Conservation (phyloP, 2,888 invertebrate species). For the Agrenia bidenticulata region DNA sequence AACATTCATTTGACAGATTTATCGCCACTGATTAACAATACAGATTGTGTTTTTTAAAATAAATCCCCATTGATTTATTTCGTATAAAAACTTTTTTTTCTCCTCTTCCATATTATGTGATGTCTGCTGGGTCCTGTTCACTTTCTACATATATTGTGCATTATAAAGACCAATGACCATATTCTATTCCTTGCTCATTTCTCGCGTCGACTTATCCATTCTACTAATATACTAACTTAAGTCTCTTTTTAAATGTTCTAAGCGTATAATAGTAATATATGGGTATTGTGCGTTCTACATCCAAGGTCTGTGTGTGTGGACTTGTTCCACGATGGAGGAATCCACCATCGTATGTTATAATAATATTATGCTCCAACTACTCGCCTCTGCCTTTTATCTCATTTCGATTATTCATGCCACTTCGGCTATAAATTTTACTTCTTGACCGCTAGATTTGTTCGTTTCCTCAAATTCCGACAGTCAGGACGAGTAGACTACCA, state of each 20-base stretch:
- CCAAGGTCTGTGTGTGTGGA: too few relatives aligned
- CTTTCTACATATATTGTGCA: constrained; percentile 22
- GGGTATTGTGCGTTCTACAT: too few relatives aligned
- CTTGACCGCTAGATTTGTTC: constrained; percentile 47
- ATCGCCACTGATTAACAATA: constrained; percentile 54
- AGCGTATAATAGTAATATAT: too few relatives aligned
- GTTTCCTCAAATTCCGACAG: constrained; percentile 43
- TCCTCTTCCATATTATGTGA: constrained; percentile 23
- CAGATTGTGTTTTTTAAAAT: constrained; percentile 54
- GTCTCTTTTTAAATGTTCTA: too few relatives aligned
- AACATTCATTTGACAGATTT: constrained; percentile 54
- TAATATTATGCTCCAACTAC: constrained; percentile 25
- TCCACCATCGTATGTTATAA: constrained; percentile 6
- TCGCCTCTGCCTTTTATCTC: constrained; percentile 50
- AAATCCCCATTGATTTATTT: constrained; percentile 55
- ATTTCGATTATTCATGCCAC: constrained; percentile 54
- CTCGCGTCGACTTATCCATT: constrained; percentile 11
- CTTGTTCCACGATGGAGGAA: not conserved
- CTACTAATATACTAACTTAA: not conserved
- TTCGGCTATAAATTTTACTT: constrained; percentile 52
- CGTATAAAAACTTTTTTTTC: constrained; percentile 51
- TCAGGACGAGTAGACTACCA: constrained; percentile 6
- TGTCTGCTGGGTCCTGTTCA: constrained; percentile 8
- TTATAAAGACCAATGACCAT: constrained; percentile 48
- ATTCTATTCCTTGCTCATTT: constrained; percentile 27